Base-by-base conservation (phyloP, 2,113 vertebrate genomes). In the Cairina moschata region DNA sequence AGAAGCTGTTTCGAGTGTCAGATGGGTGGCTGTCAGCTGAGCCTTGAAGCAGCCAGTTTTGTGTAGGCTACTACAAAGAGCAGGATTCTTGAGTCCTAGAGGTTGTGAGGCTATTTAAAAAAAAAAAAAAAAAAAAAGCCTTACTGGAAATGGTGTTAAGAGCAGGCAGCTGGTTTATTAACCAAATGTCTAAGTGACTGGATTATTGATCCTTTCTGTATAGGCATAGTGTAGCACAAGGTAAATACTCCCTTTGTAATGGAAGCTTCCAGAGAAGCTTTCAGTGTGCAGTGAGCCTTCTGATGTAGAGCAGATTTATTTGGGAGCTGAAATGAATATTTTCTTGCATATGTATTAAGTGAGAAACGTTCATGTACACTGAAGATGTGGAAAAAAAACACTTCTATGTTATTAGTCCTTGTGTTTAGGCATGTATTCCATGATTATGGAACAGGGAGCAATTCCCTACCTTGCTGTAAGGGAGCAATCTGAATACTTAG, bases 191-290 rank as follows among this genome's bases (percentile, higher is more conserved):
- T 68, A 66, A 88, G 75, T 77, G 40, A 34, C 36, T 71, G 58
- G 62, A 48, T 93, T 84, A 55, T 62, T 91, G 69, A 56, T 93
- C 36, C 3, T 91, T 86, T 36, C 42, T 93, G 65, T 60, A 32
- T 79, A 91, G 73, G 17, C 66, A 72, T 88, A 25, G 4, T 78
- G 16, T 92, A 77, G 86, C 52, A 48, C 46, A 86, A 86, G 73
- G 94, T 86, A 84, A 94, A 97, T 79, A 59, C 29, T 83, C 7
- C 6, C 21, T 86, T 74, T 88, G 68, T 83, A 74, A 63, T 83
- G 68, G 89, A 92, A 93, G 58, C 62, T 92, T 95, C 91, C 48
- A 91, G 83, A 86, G 52, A 54, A 34, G 38, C 60, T 89, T 92
- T 86, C 34, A 13, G 66, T 42, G 21, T 60, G 75, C 48, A 44